Evolutionary conservation across 2,888 invertebrate species (phyloP).

Genomic region (Caenorhabditis auriculariae): DNA sequence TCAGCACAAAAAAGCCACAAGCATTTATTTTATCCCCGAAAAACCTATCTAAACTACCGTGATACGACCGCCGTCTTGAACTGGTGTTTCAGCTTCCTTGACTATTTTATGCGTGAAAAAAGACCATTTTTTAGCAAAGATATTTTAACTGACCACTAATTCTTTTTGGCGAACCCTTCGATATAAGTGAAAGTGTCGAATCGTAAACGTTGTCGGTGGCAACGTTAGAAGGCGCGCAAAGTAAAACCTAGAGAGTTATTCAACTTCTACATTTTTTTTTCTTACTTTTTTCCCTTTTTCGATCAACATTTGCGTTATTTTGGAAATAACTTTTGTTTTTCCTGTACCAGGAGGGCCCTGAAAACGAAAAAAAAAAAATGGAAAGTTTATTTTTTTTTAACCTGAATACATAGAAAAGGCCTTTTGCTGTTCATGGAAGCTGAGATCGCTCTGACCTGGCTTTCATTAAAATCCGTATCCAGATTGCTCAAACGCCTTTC

Average conservation of each 20-base stretch:
- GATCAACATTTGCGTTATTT: constrained; percentile 24
- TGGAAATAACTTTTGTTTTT: constrained; percentile 44
- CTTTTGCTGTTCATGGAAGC: constrained; percentile 32
- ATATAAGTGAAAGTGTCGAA: too few relatives aligned
- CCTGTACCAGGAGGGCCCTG: constrained; percentile 51
- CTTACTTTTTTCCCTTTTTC: constrained; percentile 23
- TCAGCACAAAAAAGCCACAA: too few relatives aligned
- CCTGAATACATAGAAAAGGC: constrained; percentile 33
- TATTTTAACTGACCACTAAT: too few relatives aligned
- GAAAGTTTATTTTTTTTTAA: not conserved
- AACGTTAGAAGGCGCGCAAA: constrained; percentile 40
- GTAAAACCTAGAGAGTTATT: constrained; percentile 28
- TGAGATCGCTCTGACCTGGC: constrained; percentile 29
- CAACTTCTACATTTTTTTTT: too few relatives aligned
- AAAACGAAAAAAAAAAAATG: not conserved
- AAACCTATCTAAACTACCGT: too few relatives aligned
- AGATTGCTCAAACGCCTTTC: constrained; percentile 9
- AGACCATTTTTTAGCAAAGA: too few relatives aligned
- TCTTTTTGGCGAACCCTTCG: too few relatives aligned
- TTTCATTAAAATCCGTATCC: constrained; percentile 14
- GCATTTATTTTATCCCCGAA: too few relatives aligned
- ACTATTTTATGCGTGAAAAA: too few relatives aligned
- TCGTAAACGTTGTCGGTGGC: constrained; percentile 45
- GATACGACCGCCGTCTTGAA: too few relatives aligned
- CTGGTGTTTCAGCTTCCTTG: too few relatives aligned